Evolutionary conservation across 1,140 invertebrate species (phyloP), one percentile per base, ranked within the genome.

Genomic region (Trichoplusia ni): DNA sequence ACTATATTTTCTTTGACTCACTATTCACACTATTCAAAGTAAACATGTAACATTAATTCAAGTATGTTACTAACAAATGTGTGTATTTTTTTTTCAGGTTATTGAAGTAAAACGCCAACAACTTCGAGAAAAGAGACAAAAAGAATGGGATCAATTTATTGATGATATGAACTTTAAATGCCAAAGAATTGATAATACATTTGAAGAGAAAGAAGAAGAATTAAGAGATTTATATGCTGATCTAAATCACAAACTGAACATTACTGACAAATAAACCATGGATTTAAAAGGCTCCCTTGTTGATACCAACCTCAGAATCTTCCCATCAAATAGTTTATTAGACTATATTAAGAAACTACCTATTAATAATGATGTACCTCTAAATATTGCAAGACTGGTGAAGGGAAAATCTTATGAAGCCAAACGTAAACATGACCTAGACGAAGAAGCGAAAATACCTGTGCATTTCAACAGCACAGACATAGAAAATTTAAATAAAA

Each of bases 181-280:
- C 84, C 86, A 92, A 67, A 92, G 93, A 81, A 94, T 97, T 67
- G 95, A 96, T 77, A 92, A 94, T 77, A 94, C 94, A 19, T 96
- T 96, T 90, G 92, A 93, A 73, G 93, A 95, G 76, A 96, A 96
- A 86, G 94, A 96, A 91, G 93, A 94, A 77, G 94, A 96, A 90
- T 86, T 96, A 3, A 92, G 92, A 67, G 93, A 95, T 66, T 94
- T 95, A 64, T 96, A 96, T 81, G 82, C 92, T 29, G 94, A 96
- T 76, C 84, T 96, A 37, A 94, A 96, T 83, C 92, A 93, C 61
- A 95, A 96, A 76, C 83, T 96, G 4, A 93, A 95, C 58, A 93
- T 95, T 84, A 90, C 90, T 69, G 74, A 81, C 72, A 83, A 87
- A 35, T 81, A 81, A 80, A 90, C 77, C 71, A 92, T 92, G 90